These are phyloP conservation scores for Lasioglossum oenotherae DNA, from an alignment of 2,888 invertebrate genomes.

Conservation along the genomic window DNA sequence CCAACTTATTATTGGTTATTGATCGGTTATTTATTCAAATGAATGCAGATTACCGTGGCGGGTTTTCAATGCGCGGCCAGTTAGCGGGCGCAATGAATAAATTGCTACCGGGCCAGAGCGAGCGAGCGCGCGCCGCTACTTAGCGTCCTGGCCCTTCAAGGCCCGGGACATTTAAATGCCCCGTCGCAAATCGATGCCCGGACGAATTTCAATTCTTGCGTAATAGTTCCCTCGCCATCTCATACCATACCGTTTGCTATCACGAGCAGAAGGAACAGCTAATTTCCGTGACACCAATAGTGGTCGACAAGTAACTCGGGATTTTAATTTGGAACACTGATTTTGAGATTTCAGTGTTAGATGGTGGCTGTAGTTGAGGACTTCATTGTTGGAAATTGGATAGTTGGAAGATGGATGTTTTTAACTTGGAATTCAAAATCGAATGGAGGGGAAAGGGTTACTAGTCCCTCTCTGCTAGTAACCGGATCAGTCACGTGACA, in stretches of 20 bases:
- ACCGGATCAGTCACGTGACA: too few relatives aligned
- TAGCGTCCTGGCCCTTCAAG: constrained; percentile 71
- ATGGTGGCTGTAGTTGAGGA: too few relatives aligned
- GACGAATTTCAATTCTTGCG: background rate
- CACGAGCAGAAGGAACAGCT: background rate
- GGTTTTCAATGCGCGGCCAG: constrained; percentile 83
- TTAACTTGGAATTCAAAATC: too few relatives aligned
- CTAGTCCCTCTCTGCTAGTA: too few relatives aligned
- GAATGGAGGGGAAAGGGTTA: too few relatives aligned
- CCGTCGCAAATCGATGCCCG: constrained; percentile 17
- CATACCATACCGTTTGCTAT: background rate
- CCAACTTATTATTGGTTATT: constrained; percentile 84
- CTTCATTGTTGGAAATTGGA: too few relatives aligned
- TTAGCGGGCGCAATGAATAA: constrained; percentile 84
- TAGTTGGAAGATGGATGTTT: too few relatives aligned
- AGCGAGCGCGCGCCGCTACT: constrained; percentile 77
- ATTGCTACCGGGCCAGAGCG: constrained; percentile 82
- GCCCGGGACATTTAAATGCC: constrained; percentile 31
- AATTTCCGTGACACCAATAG: background rate
- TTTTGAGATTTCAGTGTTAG: too few relatives aligned
- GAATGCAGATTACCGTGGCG: constrained; percentile 84
- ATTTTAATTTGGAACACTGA: too few relatives aligned
- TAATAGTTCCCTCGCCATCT: background rate
- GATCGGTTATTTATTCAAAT: constrained; percentile 85
- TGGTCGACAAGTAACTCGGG: background rate